Evolutionary conservation across 1,140 invertebrate species (phyloP), one percentile per base, ranked within the genome.

Genomic region (Drusus annulatus): DNA sequence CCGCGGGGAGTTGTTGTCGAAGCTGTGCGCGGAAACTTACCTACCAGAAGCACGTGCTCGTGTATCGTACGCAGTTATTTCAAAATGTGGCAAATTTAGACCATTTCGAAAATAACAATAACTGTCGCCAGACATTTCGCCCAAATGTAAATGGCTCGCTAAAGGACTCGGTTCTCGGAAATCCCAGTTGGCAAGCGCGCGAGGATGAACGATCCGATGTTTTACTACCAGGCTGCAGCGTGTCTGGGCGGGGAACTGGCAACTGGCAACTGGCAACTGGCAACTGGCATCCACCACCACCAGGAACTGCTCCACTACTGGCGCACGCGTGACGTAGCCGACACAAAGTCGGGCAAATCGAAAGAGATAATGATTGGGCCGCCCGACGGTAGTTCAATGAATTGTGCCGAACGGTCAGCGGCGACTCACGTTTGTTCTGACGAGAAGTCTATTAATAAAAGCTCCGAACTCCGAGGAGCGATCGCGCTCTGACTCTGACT

Each of bases 391-490:
- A 79, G 76, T 83, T 68, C 80, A 81, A 63, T 83, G 73, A 79
- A 80, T 81, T 75, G 58, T 51, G 68, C 58, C 36, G 73, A 45
- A 45, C 36, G n/a, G n/a, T 28, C 28, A 79, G 56, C 17, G 79
- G 31, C 31, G 81, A 83, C 71, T 80, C 74, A 79, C 79, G 56
- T 65, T 75, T 65, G 19, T 36, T 36, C 56, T 80, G 68, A 76
- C 71, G 54, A 80, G n/a, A 80, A 63, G 28, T 75, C 69, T 82
- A 75, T 74, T 76, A 62, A 76, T 78, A 80, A 82, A 78, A 76
- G 63, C 17, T 73, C 13, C 19, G 56, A 62, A 45, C 17, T 73
- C 13, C 31, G 56, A 62, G 56, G 54, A 45, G 31, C 62, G 63
- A 56, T 21, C 50, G 63, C 25, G 63, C 45, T 63, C 36, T 50